These are phyloP conservation scores for Hyperoplus immaculatus DNA, from an alignment of 2,797 vertebrate species.

Conservation along the genomic window DNA sequence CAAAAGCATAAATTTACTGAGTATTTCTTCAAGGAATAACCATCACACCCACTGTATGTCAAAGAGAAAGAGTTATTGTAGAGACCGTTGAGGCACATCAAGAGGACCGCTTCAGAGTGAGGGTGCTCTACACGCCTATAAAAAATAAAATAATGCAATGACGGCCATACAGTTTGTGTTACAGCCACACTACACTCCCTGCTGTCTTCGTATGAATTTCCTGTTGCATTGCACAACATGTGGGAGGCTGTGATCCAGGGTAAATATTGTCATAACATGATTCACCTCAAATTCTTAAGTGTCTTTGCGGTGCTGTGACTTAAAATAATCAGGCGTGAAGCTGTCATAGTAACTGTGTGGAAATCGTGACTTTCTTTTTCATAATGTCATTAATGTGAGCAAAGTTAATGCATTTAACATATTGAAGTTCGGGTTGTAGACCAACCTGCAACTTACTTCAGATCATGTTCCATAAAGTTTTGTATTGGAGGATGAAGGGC, in stretches of 20 bases:
- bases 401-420: neutral
- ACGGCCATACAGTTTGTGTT: slow-evolving; percentile 6
- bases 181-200: slow-evolving; percentile 49
- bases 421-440: neutral
- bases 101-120: neutral
- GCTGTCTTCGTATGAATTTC: slow-evolving; percentile 35
- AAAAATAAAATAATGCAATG: neutral
- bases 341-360: neutral
- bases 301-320: slow-evolving; percentile 8
- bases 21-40: slow-evolving; percentile 4
- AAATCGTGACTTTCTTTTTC: neutral
- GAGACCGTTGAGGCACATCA: slow-evolving; percentile 4
- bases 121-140: slow-evolving; percentile 3
- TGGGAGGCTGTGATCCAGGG: slow-evolving; percentile 35
- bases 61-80: slow-evolving; percentile 2
- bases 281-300: slow-evolving; percentile 41
- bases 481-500: neutral
- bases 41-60: slow-evolving; percentile 9
- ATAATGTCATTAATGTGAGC: neutral
- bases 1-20: neutral
- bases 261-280: slow-evolving; percentile 57
- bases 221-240: slow-evolving; percentile 53
- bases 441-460: neutral
- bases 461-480: neutral
- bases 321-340: slow-evolving; percentile 1